Conservation (phyloP, 2,113 vertebrate species). For the Oncorhynchus nerka region DNA sequence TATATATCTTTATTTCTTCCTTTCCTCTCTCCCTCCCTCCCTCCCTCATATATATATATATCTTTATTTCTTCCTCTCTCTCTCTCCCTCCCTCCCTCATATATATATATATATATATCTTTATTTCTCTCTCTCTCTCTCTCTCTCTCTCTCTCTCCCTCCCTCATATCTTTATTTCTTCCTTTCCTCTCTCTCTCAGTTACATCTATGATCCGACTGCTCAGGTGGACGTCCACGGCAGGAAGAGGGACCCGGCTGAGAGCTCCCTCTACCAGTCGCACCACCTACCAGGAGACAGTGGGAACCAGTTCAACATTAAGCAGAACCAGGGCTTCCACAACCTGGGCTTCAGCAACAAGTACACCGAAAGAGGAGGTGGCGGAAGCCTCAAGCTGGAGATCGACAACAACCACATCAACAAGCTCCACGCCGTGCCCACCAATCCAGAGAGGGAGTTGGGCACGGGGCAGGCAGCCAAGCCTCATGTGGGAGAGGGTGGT, state of each 20-base stretch:
- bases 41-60: no score
- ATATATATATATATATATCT: not conserved
- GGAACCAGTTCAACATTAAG: constrained; percentile 6
- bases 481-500: not conserved
- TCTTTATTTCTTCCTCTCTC: not conserved
- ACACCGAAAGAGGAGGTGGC: constrained; percentile 33
- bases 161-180: no score
- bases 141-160: not conserved
- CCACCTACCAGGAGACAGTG: constrained; percentile 19
- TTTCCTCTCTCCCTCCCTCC: not conserved
- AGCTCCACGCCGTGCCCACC: constrained; percentile 44
- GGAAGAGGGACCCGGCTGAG: constrained; percentile 57
- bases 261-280: constrained; percentile 67
- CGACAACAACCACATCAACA: constrained; percentile 78
- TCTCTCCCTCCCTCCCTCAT: no score
- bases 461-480: not conserved
- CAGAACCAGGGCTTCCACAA: constrained; percentile 75
- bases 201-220: constrained; percentile 73
- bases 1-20: not conserved
- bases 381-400: constrained; percentile 59
- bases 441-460: constrained; percentile 33
- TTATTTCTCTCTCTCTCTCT: not conserved
- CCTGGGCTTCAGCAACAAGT: constrained; percentile 64
- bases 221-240: constrained; percentile 55
- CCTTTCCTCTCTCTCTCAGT: constrained; percentile 40